Percentiles rank a stretch among this genome's conserved stretches.
Evolutionary conservation across 2,888 invertebrate species (phyloP).

Genomic region (Meliscaeva auricollis): DNA sequence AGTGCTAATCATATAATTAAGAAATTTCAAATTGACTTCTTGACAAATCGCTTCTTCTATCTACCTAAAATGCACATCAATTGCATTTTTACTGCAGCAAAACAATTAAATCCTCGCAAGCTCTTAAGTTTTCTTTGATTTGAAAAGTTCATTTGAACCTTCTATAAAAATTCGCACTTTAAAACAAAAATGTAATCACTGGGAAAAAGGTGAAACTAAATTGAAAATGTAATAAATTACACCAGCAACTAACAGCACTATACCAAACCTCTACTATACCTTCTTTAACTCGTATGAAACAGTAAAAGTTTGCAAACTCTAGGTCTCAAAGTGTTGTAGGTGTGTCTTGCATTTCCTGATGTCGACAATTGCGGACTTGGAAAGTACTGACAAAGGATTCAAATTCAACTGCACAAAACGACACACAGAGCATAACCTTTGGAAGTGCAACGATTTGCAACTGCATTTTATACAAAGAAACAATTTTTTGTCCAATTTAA

Average conservation of each 20-base stretch:
- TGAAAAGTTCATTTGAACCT: background rate
- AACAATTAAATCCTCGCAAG: background rate
- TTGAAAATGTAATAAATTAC: slow-evolving; percentile 64
- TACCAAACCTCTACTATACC: background rate
- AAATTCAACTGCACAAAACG: background rate
- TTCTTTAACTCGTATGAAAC: background rate
- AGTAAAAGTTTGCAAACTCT: slow-evolving; percentile 18
- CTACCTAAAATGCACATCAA: background rate
- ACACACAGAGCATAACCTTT: background rate
- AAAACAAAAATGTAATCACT: slow-evolving; percentile 4
- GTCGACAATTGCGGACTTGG: slow-evolving; percentile 33
- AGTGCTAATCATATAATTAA: no score
- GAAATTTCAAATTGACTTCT: no score
- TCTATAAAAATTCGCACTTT: slow-evolving; percentile 25
- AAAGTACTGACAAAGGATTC: slow-evolving; percentile 23
- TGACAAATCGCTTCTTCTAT: no score
- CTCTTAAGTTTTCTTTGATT: background rate
- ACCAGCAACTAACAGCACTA: background rate
- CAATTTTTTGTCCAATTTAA: slow-evolving; percentile 44
- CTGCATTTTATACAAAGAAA: slow-evolving; percentile 17
- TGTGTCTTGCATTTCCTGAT: slow-evolving; percentile 54
- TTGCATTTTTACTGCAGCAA: background rate
- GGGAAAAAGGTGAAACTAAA: slow-evolving; percentile 21
- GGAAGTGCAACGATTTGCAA: slow-evolving; percentile 31
- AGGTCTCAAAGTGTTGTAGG: slow-evolving; percentile 55